Percentiles rank a stretch among this genome's conserved stretches.
phyloP scores from a whole-genome alignment of 2,888 invertebrate species.

The Drosophila vallismaia region DNA sequence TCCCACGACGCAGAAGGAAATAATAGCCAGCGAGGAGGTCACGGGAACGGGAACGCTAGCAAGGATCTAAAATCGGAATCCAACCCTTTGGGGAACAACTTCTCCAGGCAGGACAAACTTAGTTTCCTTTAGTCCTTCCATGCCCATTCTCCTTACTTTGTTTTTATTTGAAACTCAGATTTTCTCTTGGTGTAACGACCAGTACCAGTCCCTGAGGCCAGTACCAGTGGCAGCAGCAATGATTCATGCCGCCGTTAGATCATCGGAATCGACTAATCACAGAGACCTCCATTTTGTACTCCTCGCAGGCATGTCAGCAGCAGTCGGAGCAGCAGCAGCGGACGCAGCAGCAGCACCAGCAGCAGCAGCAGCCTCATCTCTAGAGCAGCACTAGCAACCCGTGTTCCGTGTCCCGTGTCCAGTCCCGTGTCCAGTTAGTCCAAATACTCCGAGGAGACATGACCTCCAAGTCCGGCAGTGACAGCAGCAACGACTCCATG shows the following conservation, averaged over 20 bases:
- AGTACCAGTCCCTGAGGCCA: not conserved
- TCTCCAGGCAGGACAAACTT: too few species aligned
- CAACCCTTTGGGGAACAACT: too few species aligned
- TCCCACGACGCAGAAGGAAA: not conserved
- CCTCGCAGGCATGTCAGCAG: slow-evolving; percentile 51
- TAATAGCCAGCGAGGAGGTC: slow-evolving; percentile 1
- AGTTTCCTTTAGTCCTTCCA: not conserved
- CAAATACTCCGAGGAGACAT: slow-evolving; percentile 33
- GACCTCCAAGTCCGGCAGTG: slow-evolving; percentile 70
- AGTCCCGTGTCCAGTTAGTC: slow-evolving; percentile 16
- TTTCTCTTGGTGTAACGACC: not conserved
- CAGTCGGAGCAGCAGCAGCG: slow-evolving; percentile 47
- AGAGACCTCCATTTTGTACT: slow-evolving; percentile 3
- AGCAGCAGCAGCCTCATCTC: slow-evolving; percentile 23
- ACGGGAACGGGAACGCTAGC: not conserved
- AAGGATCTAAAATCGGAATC: not conserved
- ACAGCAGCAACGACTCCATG: slow-evolving; percentile 69
- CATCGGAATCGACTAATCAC: slow-evolving; percentile 44
- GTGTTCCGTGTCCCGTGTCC: slow-evolving; percentile 12
- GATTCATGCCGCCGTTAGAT: slow-evolving; percentile 49
- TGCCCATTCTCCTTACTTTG: not conserved
- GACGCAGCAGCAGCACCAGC: slow-evolving; percentile 30
- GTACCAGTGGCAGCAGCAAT: slow-evolving; percentile 22
- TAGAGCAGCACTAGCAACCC: slow-evolving; percentile 20
- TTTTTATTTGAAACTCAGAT: too few species aligned